Percentiles rank a stretch among this genome's conserved stretches.
phyloP scores from a whole-genome alignment of 1,140 invertebrate genomes.

The Catajapyx aquilonaris region DNA sequence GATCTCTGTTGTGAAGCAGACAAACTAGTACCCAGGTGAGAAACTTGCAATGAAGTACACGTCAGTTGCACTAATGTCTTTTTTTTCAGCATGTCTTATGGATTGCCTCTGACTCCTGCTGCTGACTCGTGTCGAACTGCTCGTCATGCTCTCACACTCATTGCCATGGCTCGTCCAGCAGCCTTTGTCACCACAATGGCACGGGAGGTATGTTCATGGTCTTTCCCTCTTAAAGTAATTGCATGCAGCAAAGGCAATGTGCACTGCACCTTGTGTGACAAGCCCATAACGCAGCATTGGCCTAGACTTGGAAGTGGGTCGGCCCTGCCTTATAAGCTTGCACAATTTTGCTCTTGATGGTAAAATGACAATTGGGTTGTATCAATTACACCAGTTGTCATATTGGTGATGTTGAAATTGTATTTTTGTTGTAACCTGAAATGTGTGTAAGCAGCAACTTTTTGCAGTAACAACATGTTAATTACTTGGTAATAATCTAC shows the following conservation, averaged over 20 bases:
- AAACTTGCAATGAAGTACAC: no score
- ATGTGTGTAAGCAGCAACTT: not conserved
- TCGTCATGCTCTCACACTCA: constrained; percentile 78
- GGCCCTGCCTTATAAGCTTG: no score
- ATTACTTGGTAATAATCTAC: constrained; percentile 2
- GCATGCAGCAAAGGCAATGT: no score
- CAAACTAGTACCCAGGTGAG: constrained; percentile 56
- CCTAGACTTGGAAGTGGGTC: no score
- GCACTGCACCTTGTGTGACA: no score
- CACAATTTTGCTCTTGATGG: no score
- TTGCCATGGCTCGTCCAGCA: constrained; percentile 82
- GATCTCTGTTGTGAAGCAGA: constrained; percentile 89
- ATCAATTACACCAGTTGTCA: no score
- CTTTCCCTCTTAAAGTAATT: no score
- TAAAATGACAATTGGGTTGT: no score
- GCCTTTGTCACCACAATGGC: constrained; percentile 97
- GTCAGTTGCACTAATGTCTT: constrained; percentile 8
- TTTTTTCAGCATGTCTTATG: constrained; percentile 65
- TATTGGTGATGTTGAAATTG: no score
- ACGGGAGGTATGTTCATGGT: constrained; percentile 47
- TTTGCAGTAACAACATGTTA: not conserved
- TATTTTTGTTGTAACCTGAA: no score
- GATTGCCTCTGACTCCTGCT: constrained; percentile 75
- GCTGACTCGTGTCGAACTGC: constrained; percentile 93
- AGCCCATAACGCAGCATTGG: no score